phyloP scores from a whole-genome alignment of 2,888 invertebrate genomes.

The Stratiomys singularior region DNA sequence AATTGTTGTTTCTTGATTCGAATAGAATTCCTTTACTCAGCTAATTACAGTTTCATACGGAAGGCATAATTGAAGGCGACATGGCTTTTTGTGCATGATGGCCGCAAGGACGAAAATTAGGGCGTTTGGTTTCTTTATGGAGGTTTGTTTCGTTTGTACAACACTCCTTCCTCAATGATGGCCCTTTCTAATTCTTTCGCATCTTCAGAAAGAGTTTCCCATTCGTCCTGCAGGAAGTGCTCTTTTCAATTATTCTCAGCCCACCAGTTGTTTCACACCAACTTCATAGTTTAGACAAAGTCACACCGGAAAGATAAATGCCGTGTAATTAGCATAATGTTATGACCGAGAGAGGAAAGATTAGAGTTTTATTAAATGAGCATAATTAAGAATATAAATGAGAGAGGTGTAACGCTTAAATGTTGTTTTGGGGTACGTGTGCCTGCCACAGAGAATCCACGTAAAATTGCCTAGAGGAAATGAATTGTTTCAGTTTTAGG shows the following conservation, averaged over 20 bases:
- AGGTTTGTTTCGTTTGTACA: no score
- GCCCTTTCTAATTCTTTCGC: no score
- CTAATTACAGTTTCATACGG: no score
- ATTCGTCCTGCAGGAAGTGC: no score
- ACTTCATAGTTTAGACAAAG: conserved; percentile 21
- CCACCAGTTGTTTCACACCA: background rate
- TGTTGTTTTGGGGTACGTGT: background rate
- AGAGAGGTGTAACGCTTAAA: background rate
- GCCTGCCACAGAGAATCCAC: background rate
- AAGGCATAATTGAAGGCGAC: no score
- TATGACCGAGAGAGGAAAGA: conserved; percentile 31
- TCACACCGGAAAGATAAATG: conserved; percentile 39
- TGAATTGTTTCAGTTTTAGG: no score
- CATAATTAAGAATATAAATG: conserved; percentile 41
- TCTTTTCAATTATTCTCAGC: background rate
- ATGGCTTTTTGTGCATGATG: no score
- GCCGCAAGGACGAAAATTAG: background rate
- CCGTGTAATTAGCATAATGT: conserved; percentile 40
- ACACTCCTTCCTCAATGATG: no score
- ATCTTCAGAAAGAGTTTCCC: no score
- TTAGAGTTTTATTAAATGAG: conserved; percentile 44
- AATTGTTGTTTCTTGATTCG: no score
- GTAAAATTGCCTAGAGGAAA: conserved; percentile 7
- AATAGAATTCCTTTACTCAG: no score
- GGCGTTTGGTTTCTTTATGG: background rate